These are phyloP conservation scores for Ailuropoda melanoleuca DNA, from an alignment of 2,113 vertebrate genomes.

Conservation along the genomic window DNA sequence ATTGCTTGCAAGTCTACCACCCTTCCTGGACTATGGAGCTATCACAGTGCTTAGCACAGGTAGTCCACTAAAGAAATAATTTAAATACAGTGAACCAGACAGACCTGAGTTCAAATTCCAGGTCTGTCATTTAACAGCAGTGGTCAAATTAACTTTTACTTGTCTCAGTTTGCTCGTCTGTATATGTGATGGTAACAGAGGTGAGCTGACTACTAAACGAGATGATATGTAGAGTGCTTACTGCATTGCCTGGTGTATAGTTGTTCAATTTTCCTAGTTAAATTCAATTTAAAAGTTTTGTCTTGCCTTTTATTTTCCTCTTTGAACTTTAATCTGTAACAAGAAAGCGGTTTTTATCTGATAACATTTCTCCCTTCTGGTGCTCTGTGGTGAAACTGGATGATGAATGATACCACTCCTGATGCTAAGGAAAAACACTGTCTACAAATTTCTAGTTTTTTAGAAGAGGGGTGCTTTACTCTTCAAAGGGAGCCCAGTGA, in stretches of 20 bases:
- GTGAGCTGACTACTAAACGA: not conserved
- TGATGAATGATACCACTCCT: not conserved
- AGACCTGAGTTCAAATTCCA: not conserved
- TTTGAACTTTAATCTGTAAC: slow-evolving; percentile 10
- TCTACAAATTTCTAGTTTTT: not conserved
- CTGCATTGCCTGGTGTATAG: not conserved
- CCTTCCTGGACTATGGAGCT: not conserved
- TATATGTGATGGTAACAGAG: not conserved
- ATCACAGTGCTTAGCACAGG: not conserved
- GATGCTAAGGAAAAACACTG: not conserved
- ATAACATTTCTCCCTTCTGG: not conserved
- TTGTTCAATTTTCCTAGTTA: not conserved
- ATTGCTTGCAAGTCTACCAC: not conserved
- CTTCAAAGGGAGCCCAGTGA: not conserved
- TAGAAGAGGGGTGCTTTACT: not conserved
- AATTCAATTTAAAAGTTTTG: not conserved
- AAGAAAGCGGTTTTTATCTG: not conserved
- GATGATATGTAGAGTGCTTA: not conserved
- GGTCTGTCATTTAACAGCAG: not conserved
- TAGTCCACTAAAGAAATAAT: not conserved
- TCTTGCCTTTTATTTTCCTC: not conserved
- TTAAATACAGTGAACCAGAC: not conserved
- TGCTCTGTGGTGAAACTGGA: not conserved
- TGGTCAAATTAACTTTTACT: not conserved
- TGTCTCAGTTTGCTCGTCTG: not conserved